Conservation (phyloP, 2,797 vertebrate genomes). For the Coluber constrictor region DNA sequence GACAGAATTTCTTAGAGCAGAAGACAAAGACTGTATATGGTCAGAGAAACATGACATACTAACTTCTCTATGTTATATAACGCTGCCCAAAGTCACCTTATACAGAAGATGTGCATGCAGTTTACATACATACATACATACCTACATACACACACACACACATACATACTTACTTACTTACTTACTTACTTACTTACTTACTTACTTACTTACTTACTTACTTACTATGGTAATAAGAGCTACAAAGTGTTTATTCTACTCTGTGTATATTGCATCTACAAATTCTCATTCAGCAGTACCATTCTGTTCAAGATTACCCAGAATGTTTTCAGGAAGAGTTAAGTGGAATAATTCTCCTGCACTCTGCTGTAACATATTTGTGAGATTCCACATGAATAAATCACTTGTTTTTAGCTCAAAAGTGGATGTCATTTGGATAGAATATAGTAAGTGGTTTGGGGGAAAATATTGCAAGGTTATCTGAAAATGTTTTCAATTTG, state of each 20-base stretch:
- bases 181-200: background rate
- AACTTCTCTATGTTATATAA: background rate
- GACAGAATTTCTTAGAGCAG: background rate
- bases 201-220: background rate
- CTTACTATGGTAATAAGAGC: background rate
- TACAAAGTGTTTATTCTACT: background rate
- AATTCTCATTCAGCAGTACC: background rate
- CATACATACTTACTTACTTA: background rate
- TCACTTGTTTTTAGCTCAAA: background rate
- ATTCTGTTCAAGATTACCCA: background rate
- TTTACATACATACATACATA: background rate
- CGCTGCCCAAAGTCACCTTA: background rate
- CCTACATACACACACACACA: no score
- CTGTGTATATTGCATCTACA: background rate
- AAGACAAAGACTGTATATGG: background rate
- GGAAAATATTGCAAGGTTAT: background rate
- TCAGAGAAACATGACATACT: background rate
- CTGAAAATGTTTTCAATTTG: background rate
- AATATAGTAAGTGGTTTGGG: background rate
- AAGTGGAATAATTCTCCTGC: background rate
- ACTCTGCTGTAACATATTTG: background rate
- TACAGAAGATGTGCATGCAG: background rate
- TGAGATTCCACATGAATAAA: background rate
- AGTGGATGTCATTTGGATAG: background rate
- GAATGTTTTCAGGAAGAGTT: background rate